Evolutionary conservation across 2,888 invertebrate species (phyloP), one percentile per base, ranked within the genome.

Genomic region (Amphipyra tragopoginis): DNA sequence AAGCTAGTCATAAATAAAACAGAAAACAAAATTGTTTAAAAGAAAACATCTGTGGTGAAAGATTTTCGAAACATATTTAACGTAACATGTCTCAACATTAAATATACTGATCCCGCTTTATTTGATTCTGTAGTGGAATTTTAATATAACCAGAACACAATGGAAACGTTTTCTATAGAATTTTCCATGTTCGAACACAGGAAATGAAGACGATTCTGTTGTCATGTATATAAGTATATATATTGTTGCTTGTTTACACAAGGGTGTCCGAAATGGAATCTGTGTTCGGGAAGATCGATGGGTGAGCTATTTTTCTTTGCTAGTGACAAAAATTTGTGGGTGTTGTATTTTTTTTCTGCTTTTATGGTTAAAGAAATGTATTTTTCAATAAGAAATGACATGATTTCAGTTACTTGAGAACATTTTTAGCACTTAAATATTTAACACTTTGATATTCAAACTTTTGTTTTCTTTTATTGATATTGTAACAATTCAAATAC

Each of bases 191-290:
- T 51, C 61, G 54, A 49, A 36, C 44, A 52, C 54, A 52, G 70
- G 68, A 68, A 75, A 78, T 76, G 66, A 76, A 72, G 68, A 67
- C 66, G 51, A 51, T 56, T 34, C 42, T 68, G 63, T 61, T 62
- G 60, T 63, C 14, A 13, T 21, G 33, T 40, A 26, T 50, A 39
- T 15, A 39, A 70, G 67, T 70, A 76, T 67, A 52, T 5, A 2
- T 15, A 42, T 15, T 5, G 9, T 29, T 45, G 29, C 29, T 45
- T 29, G 29, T 44, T 26, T 7, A n/a, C n/a, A 11, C 26, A 7
- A 6, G 21, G 3, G n/a, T 44, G n/a, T n/a, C n/a, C n/a, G n/a
- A 26, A 44, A 26, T 44, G 21, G 26, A 44, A 26, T 26, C 6
- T 9, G 10, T 15, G 15, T 42, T 42, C 6, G 7, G 9, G 9